Percentiles rank a stretch among this genome's conserved stretches.
Evolutionary conservation across 2,113 vertebrate genomes (phyloP).

Genomic region (Andinoacara biseriatus): DNA sequence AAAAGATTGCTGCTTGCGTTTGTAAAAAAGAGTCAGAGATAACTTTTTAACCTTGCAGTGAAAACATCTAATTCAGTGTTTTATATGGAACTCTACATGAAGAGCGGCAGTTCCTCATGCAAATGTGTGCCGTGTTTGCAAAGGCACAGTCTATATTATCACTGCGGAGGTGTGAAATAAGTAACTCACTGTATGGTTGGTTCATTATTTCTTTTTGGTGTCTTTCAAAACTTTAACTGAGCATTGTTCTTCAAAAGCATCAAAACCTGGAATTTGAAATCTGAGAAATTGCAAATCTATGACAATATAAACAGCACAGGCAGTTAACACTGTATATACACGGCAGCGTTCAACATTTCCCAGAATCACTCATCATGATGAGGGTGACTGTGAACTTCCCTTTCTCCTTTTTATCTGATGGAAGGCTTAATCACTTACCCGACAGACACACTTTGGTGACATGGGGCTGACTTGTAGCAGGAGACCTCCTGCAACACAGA

Average conservation of each 20-base stretch:
- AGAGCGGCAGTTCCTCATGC: background rate
- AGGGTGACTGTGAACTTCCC: background rate
- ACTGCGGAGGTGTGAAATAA: background rate
- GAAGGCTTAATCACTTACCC: conserved; percentile 79
- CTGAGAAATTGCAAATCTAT: background rate
- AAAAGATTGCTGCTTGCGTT: background rate
- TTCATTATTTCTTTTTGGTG: background rate
- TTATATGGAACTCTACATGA: background rate
- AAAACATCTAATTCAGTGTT: background rate
- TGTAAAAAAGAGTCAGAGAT: conserved; percentile 1
- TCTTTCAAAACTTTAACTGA: background rate
- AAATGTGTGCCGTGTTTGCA: background rate
- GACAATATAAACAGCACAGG: background rate
- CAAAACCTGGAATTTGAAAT: background rate
- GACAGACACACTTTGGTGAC: conserved; percentile 88
- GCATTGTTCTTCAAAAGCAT: background rate
- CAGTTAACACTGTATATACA: background rate
- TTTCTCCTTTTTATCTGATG: background rate
- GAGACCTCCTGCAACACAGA: conserved; percentile 87
- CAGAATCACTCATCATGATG: background rate
- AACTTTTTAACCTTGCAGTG: background rate
- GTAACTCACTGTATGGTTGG: background rate
- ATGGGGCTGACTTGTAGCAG: conserved; percentile 86
- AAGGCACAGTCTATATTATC: background rate
- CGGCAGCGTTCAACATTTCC: background rate